A percentile compares a stretch with the other conserved stretches of the same genome.
Evolutionary conservation across 2,888 invertebrate species (phyloP).

Genomic region (Calephelis perditalis): DNA sequence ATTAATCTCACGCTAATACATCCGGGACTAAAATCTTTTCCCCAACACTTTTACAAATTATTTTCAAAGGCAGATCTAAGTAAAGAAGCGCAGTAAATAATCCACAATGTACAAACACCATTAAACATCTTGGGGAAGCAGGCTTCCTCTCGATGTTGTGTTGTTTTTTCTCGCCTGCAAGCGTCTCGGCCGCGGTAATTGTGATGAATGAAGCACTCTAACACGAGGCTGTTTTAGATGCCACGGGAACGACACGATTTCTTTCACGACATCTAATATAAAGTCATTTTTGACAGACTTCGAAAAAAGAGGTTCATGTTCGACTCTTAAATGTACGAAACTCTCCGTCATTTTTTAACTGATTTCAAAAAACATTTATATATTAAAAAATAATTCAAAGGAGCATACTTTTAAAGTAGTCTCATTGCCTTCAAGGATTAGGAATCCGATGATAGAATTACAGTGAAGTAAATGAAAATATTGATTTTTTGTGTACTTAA

Average conservation of each 20-base stretch:
- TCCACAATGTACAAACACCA: conserved; percentile 33
- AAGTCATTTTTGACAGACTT: too few relatives aligned
- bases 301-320: too few relatives aligned
- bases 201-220: conserved; percentile 49
- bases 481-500: too few relatives aligned
- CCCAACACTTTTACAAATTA: conserved; percentile 16
- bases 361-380: too few relatives aligned
- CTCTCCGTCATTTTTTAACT: too few relatives aligned
- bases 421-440: too few relatives aligned
- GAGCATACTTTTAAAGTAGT: too few relatives aligned
- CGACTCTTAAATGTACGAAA: too few relatives aligned
- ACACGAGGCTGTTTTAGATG: conserved; percentile 22
- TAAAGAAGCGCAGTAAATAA: conserved; percentile 32
- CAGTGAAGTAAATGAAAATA: too few relatives aligned
- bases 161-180: conserved; percentile 39
- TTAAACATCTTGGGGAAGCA: conserved; percentile 34
- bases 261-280: not conserved
- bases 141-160: conserved; percentile 30
- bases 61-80: conserved; percentile 19
- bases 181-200: conserved; percentile 43
- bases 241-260: conserved; percentile 21
- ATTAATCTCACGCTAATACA: conserved; percentile 1
- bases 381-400: too few relatives aligned
- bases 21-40: conserved; percentile 7
- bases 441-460: too few relatives aligned